phyloP scores from a whole-genome alignment of 2,888 invertebrate genomes.

The Ochlodes sylvanus region DNA sequence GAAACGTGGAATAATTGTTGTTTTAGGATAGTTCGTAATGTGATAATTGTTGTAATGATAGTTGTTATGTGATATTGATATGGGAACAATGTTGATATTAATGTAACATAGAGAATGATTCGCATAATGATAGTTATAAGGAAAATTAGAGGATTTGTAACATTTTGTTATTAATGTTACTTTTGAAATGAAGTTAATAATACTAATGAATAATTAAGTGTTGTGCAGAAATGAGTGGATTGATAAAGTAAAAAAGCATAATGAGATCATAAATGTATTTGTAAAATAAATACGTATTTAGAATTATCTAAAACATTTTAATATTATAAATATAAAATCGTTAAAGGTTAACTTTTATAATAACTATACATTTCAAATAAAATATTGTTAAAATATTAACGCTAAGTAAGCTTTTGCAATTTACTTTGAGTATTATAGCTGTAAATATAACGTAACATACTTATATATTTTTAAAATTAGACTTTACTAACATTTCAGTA shows the following conservation, averaged over 20 bases:
- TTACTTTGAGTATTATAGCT: conserved; percentile 2
- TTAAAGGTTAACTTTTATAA: too few species aligned
- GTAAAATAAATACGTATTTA: too few species aligned
- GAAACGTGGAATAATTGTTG: conserved; percentile 11
- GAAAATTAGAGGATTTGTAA: background rate
- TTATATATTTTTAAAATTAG: too few species aligned
- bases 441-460: conserved; percentile 1
- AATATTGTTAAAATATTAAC: background rate
- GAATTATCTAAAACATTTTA: too few species aligned
- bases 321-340: too few species aligned
- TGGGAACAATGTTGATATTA: conserved; percentile 39
- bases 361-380: too few species aligned
- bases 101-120: conserved; percentile 6
- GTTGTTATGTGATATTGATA: conserved; percentile 36
- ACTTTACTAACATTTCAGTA: background rate
- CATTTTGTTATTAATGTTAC: too few species aligned
- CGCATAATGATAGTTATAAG: background rate
- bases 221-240: background rate
- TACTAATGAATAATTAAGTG: background rate
- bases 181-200: too few species aligned
- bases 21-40: conserved; percentile 20
- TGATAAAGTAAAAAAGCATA: background rate
- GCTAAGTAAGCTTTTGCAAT: background rate
- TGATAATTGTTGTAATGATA: conserved; percentile 31
- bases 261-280: background rate